Base-by-base conservation (phyloP, 92 coral and sea anemone species). In the Epizoanthus stellaris region DNA sequence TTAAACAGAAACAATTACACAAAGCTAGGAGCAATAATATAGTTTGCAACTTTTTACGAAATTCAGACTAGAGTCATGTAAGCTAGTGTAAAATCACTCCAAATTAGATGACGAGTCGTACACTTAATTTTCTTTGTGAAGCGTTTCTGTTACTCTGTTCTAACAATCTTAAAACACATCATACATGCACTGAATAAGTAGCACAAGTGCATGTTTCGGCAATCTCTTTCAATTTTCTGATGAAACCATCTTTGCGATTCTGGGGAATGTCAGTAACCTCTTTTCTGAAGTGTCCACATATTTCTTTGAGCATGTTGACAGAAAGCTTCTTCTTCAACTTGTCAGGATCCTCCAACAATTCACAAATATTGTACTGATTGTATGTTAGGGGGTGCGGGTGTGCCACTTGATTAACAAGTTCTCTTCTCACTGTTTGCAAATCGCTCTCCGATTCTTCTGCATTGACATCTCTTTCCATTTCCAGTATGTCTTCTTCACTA, bases 261-360 rank as follows among this genome's bases (percentile, higher is more conserved):
- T 86, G 42, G 54, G 90, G 81, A 53, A 87, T 75, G 53, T 81
- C 67, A 14, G 80, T 36, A 53, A 87, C 47, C 17, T 70, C 75
- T 6, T 80, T 39, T 40, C 63, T 81, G 72, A 79, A 87, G 54
- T 80, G 81, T 61, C 81, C 81, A 87, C 90, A 80, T 59, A 87
- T 87, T 23, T 64, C 60, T 42, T 80, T 73, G n/a, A 87, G 90
- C 90, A 87, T 87, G 69, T 81, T 80, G 54, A 87, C 80, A 68
- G 17, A 66, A 43, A 86, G 75, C 58, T 56, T 54, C 40, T 77
- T 80, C 34, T 59, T 80, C 73, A 87, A 45, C 59, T 54, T 87
- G 80, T 87, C 67, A 56, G 70, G 70, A 4, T 43, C 49, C 39
- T 70, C 42, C n/a, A 2, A 12, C 56, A 86, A 20, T 74, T 86